Conservation (phyloP, 2,113 vertebrate species). For the Isurus oxyrinchus region DNA sequence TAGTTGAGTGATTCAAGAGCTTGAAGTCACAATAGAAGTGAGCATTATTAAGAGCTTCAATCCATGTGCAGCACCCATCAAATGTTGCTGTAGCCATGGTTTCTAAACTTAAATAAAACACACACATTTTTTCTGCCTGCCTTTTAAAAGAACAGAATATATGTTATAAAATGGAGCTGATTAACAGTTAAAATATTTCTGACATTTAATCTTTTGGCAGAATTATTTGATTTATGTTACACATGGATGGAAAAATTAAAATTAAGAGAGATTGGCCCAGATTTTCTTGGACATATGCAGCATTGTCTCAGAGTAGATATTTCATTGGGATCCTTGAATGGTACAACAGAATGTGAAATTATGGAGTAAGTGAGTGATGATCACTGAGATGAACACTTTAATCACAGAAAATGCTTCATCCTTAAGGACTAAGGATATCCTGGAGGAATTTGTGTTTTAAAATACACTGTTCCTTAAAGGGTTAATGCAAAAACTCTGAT, state of each 20-base stretch:
- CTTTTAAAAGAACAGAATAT: not conserved
- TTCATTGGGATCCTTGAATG: not conserved
- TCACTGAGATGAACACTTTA: too few relatives aligned
- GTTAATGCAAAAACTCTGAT: too few relatives aligned
- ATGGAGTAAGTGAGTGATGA: not conserved
- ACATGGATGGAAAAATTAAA: not conserved
- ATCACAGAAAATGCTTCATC: too few relatives aligned
- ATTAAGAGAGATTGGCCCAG: not conserved
- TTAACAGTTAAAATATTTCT: constrained; percentile 5
- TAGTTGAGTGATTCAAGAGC: not conserved
- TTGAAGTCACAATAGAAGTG: not conserved
- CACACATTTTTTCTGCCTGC: not conserved
- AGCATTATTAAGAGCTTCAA: not conserved
- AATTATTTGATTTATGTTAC: not conserved
- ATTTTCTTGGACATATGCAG: not conserved
- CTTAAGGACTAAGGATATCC: too few relatives aligned
- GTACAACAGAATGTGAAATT: not conserved
- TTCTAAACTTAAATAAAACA: not conserved
- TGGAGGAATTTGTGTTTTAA: too few relatives aligned
- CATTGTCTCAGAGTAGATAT: not conserved
- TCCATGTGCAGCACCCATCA: not conserved
- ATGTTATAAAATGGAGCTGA: not conserved
- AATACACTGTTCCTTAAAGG: too few relatives aligned
- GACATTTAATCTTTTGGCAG: not conserved
- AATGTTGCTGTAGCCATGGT: not conserved